Conservation (phyloP, 2,113 vertebrate genomes). For the Ellobius talpinus region DNA sequence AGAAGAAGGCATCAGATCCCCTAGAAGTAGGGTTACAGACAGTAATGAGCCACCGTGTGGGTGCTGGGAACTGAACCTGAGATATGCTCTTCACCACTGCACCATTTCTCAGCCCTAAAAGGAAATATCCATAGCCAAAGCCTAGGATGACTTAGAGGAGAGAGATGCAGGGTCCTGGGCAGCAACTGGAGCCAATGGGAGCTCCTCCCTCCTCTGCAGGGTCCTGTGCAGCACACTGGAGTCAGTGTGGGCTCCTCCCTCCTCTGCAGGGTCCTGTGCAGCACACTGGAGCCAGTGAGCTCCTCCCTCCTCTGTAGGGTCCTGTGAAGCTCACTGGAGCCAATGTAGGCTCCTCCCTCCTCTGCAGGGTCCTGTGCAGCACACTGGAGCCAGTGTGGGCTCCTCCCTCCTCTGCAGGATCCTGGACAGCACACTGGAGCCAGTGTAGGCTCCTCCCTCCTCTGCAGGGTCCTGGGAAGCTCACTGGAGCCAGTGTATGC, state of each 20-base stretch:
- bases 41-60: not conserved
- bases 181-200: no score
- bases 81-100: not conserved
- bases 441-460: fast-evolving
- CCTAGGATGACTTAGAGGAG: not conserved
- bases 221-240: no score
- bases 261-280: no score
- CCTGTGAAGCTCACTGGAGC: not conserved
- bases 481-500: fast-evolving
- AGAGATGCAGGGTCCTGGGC: no score
- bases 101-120: not conserved
- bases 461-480: no score
- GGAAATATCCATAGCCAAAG: not conserved
- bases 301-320: no score
- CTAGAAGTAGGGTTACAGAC: not conserved
- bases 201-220: no score
- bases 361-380: no score
- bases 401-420: no score
- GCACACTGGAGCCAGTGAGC: not conserved
- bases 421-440: not conserved
- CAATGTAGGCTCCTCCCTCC: fast-evolving
- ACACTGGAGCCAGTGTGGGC: not conserved
- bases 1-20: not conserved
- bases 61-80: not conserved
- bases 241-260: no score